A percentile compares a stretch with the other conserved stretches of the same genome.
phyloP scores from a whole-genome alignment of 2,113 vertebrate species.

The Misgurnus mizolepis region DNA sequence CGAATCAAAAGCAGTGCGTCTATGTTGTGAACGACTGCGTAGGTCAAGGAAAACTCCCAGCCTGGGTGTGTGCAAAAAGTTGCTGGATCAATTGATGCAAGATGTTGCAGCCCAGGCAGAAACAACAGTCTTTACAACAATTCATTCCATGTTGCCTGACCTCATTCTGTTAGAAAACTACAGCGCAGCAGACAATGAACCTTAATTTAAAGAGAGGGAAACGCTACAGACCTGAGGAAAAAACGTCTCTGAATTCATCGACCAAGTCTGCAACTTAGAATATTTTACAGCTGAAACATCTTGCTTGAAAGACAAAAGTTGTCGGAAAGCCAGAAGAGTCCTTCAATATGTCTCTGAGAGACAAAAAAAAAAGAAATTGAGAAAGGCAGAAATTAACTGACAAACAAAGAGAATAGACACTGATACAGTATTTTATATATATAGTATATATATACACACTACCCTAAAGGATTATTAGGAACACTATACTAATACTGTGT shows the following conservation, averaged over 20 bases:
- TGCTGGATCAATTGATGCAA: slow-evolving; percentile 71
- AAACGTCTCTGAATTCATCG: not conserved
- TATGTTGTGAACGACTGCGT: slow-evolving; percentile 2
- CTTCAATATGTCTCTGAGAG: not conserved
- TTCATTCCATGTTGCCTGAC: slow-evolving; percentile 56
- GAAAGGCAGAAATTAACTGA: no score
- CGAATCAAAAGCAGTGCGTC: slow-evolving; percentile 1
- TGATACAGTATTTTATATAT: no score
- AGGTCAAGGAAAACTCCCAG: slow-evolving; percentile 15
- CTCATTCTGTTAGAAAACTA: slow-evolving; percentile 46
- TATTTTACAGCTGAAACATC: not conserved
- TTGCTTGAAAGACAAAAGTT: not conserved
- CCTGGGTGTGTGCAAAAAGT: slow-evolving; percentile 55
- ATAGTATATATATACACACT: no score
- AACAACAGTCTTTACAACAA: slow-evolving; percentile 50
- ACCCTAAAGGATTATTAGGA: no score
- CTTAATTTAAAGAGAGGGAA: slow-evolving; percentile 18
- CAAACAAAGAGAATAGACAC: no score
- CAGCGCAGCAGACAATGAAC: slow-evolving; percentile 47
- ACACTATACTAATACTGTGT: no score
- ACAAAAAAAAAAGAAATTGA: no score
- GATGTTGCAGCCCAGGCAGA: slow-evolving; percentile 68
- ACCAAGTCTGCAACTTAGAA: not conserved
- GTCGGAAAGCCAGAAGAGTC: not conserved
- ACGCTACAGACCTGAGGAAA: not conserved